Evolutionary conservation across 2,113 vertebrate genomes (phyloP), one percentile per base, ranked within the genome.

Genomic region (Telmatochromis sp.): DNA sequence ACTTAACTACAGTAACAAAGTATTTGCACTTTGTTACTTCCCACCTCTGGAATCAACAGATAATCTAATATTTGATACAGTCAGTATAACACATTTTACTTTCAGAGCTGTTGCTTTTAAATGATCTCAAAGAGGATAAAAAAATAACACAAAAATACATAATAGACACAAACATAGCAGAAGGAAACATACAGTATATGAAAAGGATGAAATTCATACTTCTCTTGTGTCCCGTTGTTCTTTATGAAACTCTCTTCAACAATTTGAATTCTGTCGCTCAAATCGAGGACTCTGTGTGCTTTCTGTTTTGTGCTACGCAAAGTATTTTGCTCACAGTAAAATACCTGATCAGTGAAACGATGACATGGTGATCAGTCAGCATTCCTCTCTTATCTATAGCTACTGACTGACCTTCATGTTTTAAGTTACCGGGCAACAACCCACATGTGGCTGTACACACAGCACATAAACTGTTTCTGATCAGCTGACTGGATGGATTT

Each of bases 301-400:
- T 60, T 31, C 14, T 31, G 8, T 60, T 60, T 60, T 0, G 28
- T 60, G 14, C 57, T 31, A 31, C 5, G 0, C 26, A 31, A 60
- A 60, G 28, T 31, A 31, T 31, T 0, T 0, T 60, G 57, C 3
- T 31, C 26, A 31, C 14, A 17, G 26, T 17, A 60, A 60, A 60
- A 60, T 60, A 17, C 26, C 57, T 31, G 8, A 60, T 0, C 58
- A 63, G 5, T 63, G 28, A 63, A 31, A 60, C 0, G 14, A 63
- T 63, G 15, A 1, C 21, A 33, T 19, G 15, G 5, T 63, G 2
- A 26, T 63, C 58, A 35, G 28, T 63, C 28, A 4, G 58, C 58
- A 63, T 63, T 63, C 58, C 28, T 63, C 15, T 63, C 2, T 63
- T 63, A 33, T 33, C 28, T 63, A 63, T 63, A 63, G 28, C 26